These are phyloP conservation scores for Antedon mediterranea DNA, from an alignment of 53 echinoderm and acorn worm genomes.

Conservation along the genomic window DNA sequence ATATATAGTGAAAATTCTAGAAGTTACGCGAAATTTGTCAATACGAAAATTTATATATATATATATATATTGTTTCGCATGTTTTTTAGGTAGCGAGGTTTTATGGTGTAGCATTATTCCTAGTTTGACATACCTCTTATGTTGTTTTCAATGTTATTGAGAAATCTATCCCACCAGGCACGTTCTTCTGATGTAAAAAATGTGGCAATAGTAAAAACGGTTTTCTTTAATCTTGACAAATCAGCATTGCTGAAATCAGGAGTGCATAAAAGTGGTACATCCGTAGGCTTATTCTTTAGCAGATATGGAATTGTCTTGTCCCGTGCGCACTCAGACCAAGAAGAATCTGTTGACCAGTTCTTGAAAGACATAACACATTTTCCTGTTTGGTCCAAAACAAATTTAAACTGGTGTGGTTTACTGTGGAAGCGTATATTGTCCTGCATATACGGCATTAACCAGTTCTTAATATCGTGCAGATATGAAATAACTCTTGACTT, in stretches of 20 bases:
- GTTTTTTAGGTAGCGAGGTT: too few species aligned
- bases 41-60: too few species aligned
- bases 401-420: slow-evolving; percentile 7
- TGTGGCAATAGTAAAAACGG: background rate
- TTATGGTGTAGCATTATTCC: too few species aligned
- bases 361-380: background rate
- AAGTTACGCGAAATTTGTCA: too few species aligned
- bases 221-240: background rate
- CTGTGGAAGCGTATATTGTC: slow-evolving; percentile 6
- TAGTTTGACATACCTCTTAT: background rate
- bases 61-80: too few species aligned
- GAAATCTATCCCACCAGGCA: too few species aligned
- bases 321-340: background rate
- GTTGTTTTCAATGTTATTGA: background rate
- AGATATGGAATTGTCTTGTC: background rate
- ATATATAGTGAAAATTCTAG: too few species aligned
- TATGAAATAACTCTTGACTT: slow-evolving; percentile 2
- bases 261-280: background rate
- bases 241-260: background rate
- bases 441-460: slow-evolving; percentile 11
- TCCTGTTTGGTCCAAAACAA: background rate
- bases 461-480: slow-evolving; percentile 7
- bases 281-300: background rate
- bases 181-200: background rate
- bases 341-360: slow-evolving; percentile 8